A percentile compares a stretch with the other conserved stretches of the same genome.
These are phyloP conservation scores for Drosophila rufa DNA, from an alignment of 1,140 invertebrate species.

Conservation along the genomic window DNA sequence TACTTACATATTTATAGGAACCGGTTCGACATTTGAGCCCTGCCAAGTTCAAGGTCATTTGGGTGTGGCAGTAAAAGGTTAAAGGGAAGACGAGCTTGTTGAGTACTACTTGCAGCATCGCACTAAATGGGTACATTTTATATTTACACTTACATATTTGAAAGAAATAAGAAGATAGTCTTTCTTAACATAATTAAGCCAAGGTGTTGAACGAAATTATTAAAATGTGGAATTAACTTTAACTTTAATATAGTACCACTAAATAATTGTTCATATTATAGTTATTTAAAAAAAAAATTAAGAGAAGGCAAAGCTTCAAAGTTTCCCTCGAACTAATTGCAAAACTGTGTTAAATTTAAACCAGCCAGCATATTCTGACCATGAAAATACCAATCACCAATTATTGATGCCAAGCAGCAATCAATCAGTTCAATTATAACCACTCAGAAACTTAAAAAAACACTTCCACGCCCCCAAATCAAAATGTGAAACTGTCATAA, in stretches of 20 bases:
- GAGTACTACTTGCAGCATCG: not conserved
- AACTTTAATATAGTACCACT: too few species aligned
- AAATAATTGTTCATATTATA: not conserved
- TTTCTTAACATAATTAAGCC: too few species aligned
- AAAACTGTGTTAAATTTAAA: not conserved
- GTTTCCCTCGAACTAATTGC: not conserved
- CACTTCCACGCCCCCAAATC: conserved; percentile 3
- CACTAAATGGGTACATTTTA: too few species aligned
- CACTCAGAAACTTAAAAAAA: conserved; percentile 6
- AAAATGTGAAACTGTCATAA: conserved; percentile 8
- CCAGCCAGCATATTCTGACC: not conserved
- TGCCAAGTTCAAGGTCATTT: conserved; percentile 33
- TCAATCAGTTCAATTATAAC: conserved; percentile 27
- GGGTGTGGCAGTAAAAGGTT: conserved; percentile 11
- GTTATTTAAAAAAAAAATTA: not conserved
- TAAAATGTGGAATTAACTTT: too few species aligned
- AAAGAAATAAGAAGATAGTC: too few species aligned
- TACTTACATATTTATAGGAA: conserved; percentile 20
- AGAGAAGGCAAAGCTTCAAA: not conserved
- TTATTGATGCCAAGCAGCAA: not conserved
- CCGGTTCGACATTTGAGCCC: conserved; percentile 3
- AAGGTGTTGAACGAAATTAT: too few species aligned
- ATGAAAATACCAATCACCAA: conserved; percentile 13
- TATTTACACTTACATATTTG: too few species aligned
- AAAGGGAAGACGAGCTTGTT: not conserved